A percentile compares a stretch with the other conserved stretches of the same genome.
Evolutionary conservation across 35 echinoderm and acorn worm genomes (phyloP).

Genomic region (Apostichopus parvimensis): DNA sequence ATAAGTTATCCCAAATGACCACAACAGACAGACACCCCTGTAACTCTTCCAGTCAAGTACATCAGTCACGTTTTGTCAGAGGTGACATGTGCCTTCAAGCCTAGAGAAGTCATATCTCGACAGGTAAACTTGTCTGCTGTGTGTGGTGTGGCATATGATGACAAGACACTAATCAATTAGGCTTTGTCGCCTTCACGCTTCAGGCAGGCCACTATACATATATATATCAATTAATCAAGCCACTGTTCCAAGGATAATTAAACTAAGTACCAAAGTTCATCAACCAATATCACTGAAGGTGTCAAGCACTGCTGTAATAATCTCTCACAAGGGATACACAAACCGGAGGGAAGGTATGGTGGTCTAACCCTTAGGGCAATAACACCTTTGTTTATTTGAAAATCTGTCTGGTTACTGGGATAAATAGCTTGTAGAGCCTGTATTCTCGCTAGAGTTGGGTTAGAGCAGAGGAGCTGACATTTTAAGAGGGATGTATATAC

Average conservation of each 20-base stretch:
- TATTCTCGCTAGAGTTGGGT: too few species aligned
- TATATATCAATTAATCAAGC: constrained; percentile 26
- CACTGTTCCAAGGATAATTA: constrained; percentile 32
- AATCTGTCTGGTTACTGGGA: too few species aligned
- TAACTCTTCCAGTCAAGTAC: neutral
- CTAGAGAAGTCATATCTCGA: neutral
- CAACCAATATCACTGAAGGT: neutral
- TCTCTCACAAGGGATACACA: neutral
- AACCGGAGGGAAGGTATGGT: too few species aligned
- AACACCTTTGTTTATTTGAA: too few species aligned
- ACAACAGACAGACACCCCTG: neutral
- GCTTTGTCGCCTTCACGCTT: neutral
- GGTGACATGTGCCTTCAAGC: neutral
- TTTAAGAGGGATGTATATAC: too few species aligned
- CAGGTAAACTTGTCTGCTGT: neutral
- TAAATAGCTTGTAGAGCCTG: too few species aligned
- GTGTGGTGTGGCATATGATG: neutral
- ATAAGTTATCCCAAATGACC: neutral
- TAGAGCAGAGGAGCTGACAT: too few species aligned
- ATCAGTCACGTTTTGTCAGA: constrained; percentile 6
- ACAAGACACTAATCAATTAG: constrained; percentile 16
- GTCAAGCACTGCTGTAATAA: neutral
- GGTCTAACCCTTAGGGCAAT: too few species aligned
- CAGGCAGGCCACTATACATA: neutral
- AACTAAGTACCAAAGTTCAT: constrained; percentile 44